Evolutionary conservation across 1,140 invertebrate genomes (phyloP).

Genomic region (Caenorhabditis latens): DNA sequence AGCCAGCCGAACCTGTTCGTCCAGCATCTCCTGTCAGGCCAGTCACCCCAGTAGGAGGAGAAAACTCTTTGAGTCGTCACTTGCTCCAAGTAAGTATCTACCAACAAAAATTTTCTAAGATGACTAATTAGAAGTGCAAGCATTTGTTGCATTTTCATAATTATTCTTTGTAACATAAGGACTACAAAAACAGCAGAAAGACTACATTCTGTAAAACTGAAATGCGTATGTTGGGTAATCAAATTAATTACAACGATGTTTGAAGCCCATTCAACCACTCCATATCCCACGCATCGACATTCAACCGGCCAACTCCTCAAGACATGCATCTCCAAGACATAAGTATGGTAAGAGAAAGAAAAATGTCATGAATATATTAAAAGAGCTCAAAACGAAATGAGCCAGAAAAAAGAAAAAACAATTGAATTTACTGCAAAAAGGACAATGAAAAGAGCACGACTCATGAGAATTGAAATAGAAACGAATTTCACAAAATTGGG

Average conservation of each 20-base stretch:
- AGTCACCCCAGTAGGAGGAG: constrained; percentile 57
- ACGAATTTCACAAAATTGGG: not conserved
- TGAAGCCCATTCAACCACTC: constrained; percentile 60
- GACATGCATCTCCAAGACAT: constrained; percentile 52
- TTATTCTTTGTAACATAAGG: no score
- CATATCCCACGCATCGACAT: constrained; percentile 61
- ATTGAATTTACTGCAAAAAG: not conserved
- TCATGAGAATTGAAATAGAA: not conserved
- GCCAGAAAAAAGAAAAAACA: not conserved
- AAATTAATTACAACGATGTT: constrained; percentile 47
- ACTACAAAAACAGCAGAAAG: no score
- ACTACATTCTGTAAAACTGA: no score
- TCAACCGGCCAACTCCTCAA: constrained; percentile 50
- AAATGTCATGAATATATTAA: not conserved
- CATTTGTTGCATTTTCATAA: no score
- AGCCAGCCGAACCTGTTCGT: constrained; percentile 65
- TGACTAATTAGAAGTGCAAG: constrained; percentile 7
- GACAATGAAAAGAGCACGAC: not conserved
- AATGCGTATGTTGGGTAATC: not conserved
- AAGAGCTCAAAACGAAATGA: not conserved
- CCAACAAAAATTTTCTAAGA: not conserved
- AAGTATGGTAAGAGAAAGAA: constrained; percentile 44
- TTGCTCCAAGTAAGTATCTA: constrained; percentile 19
- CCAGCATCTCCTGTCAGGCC: constrained; percentile 64
- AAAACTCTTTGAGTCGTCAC: constrained; percentile 24